Base-by-base conservation (phyloP, 1,140 invertebrate species). In the Heliothis virescens region DNA sequence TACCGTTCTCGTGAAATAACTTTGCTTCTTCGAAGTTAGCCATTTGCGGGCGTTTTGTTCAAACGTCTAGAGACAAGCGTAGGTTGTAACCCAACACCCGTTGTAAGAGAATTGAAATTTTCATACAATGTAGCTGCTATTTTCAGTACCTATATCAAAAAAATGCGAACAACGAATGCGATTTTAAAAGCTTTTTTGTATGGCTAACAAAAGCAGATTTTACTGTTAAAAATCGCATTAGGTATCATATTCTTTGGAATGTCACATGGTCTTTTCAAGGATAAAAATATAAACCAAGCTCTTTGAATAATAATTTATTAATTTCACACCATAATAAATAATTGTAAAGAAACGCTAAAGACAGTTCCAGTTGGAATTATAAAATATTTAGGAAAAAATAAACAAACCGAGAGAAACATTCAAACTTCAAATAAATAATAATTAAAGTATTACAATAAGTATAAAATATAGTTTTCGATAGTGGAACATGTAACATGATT, bases 311-410 rank as follows among this genome's bases (percentile, higher is more conserved):
- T 67, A 67, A 67, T 67, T 67, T 67, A 67, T 50, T 67, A 67
- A 34, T 67, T 48, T 50, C 13, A 76, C 53, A 74, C 34, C 26
- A 76, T 10, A 76, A 81, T 81, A 81, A 75, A 81, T 74, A 76
- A 21, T 72, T 55, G 50, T 57, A 57, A 29, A 57, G 5, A 29
- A 55, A 26, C 9, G 50, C 29, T 26, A 53, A 72, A 12, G 34
- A 16, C 29, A 41, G 15, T 59, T 11, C 15, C 10, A 13, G 48
- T 65, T 15, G 50, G 67, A 63, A 55, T 72, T 4, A 55, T 72
- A 72, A 72, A 57, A 72, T 72, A 72, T 72, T 52, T 48, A 59
- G n/a, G 4, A 26, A 60, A 50, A 18, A 74, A 62, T 75, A 75
- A 75, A 75, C 41, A 75, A 75, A 60, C 57, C 18, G 5, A 62